Evolutionary conservation across 1,140 invertebrate genomes (phyloP).

Genomic region (Drosophila melanogaster): DNA sequence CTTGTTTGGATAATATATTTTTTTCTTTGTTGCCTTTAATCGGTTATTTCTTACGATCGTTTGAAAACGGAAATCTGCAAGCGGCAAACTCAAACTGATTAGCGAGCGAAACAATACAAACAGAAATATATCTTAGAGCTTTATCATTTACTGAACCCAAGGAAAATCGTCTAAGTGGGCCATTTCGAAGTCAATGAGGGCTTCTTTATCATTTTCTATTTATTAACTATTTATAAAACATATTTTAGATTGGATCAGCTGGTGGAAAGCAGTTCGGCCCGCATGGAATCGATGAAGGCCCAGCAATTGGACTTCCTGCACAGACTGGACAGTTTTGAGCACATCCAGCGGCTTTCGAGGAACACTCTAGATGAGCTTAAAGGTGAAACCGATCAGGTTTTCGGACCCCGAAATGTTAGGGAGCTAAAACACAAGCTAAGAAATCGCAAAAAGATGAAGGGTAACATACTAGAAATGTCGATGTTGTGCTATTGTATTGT

Average conservation of each 20-base stretch:
- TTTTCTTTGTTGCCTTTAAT: conserved; percentile 19
- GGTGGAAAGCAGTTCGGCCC: conserved; percentile 50
- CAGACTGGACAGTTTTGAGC: conserved; percentile 67
- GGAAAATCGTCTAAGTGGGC: conserved; percentile 5
- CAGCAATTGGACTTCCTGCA: conserved; percentile 71
- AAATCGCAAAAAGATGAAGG: conserved; percentile 57
- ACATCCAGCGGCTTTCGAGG: conserved; percentile 62
- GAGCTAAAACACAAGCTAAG: conserved; percentile 52
- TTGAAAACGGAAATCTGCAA: conserved; percentile 20
- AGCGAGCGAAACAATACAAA: background rate
- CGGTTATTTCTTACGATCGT: conserved; percentile 26
- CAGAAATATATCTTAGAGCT: background rate
- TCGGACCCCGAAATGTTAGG: conserved; percentile 43
- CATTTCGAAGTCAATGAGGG: background rate
- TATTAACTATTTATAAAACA: background rate
- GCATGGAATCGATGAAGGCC: conserved; percentile 71
- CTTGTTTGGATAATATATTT: conserved; percentile 34
- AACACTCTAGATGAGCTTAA: conserved; percentile 71
- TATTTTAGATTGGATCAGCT: conserved; percentile 57
- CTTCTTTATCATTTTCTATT: background rate
- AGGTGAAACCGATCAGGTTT: conserved; percentile 69
- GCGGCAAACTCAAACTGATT: conserved; percentile 17
- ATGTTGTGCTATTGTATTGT: conserved; percentile 18
- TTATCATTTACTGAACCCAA: conserved; percentile 5
- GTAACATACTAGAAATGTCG: conserved; percentile 28